These are phyloP conservation scores for Agapornis canus DNA, from an alignment of 2,797 vertebrate genomes.

Conservation along the genomic window DNA sequence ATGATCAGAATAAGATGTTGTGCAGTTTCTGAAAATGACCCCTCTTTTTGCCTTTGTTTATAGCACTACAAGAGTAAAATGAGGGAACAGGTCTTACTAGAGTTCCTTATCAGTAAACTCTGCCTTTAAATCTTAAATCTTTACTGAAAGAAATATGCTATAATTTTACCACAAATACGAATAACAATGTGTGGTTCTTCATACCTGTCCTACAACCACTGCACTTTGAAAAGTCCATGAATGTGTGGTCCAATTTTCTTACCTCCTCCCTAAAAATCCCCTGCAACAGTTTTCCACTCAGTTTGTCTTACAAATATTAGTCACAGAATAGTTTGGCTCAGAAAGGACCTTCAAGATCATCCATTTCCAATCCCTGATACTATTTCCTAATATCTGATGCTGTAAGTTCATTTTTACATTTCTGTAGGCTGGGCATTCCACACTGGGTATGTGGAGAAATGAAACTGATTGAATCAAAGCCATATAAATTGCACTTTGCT, in stretches of 20 bases:
- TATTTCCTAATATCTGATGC: neutral
- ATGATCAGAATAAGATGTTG: neutral
- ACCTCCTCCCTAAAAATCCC: neutral
- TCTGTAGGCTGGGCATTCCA: neutral
- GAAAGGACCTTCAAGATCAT: neutral
- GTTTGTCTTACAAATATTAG: conserved; percentile 30
- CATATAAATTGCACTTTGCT: neutral
- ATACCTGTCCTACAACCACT: neutral
- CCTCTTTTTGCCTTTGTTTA: neutral
- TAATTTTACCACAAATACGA: neutral
- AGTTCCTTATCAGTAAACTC: conserved; percentile 17
- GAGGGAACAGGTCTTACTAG: conserved; percentile 7
- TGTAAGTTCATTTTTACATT: neutral
- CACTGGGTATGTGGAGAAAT: neutral
- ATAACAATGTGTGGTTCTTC: neutral
- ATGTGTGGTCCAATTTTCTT: neutral
- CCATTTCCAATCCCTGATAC: neutral
- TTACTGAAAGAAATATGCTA: neutral
- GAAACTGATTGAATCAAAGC: neutral
- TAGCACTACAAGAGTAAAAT: neutral
- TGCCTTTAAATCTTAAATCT: neutral
- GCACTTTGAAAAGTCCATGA: neutral
- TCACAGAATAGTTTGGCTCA: neutral
- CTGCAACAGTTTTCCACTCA: conserved; percentile 5
- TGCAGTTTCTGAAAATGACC: neutral